Evolutionary conservation across 2,113 vertebrate species (phyloP), one percentile per base, ranked within the genome.

Genomic region (Toxotes chatareus): DNA sequence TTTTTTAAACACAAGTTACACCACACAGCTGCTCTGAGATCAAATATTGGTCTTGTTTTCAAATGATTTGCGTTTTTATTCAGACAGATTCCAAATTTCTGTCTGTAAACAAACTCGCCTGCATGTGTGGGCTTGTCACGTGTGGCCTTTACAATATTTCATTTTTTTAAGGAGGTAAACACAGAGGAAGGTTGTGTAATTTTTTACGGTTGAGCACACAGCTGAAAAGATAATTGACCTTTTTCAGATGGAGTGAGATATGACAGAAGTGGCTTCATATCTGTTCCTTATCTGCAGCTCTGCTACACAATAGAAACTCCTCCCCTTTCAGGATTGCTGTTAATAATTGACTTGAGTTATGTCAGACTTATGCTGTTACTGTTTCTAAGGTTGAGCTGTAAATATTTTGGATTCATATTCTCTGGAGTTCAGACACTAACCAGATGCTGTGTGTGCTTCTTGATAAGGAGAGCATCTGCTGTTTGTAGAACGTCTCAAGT

Each of bases 341-440:
- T 92, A 91, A 93, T 92, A 42, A 85, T 77, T 90, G 21, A 83
- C 79, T 77, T 21, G n/a, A 65, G 46, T 88, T 82, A 74, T 83
- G 80, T 83, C 81, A 80, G 59, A 73, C 53, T 68, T 27, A 49
- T 62, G 40, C 36, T 56, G 61, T 57, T 65, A 34, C 4, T 17
- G 61, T 57, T 65, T 38, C 4, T 17, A 11, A 68, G 4, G 7
- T 27, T 70, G 61, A 72, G 64, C 55, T 60, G 71, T 57, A 69
- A 85, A 84, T 46, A 78, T 67, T 78, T 78, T 34, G 49, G 53
- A 75, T 84, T 62, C 34, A 67, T 76, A 17, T 57, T 64, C 57
- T 44, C 4, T 40, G 11, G 13, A 75, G 60, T 55, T 80, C 49
- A 56, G 65, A 66, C 47, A 72, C 53, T 57, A 59, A 62, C 53